These are phyloP conservation scores for Stenolophus ochropezus DNA, from an alignment of 2,888 invertebrate species.

Conservation along the genomic window DNA sequence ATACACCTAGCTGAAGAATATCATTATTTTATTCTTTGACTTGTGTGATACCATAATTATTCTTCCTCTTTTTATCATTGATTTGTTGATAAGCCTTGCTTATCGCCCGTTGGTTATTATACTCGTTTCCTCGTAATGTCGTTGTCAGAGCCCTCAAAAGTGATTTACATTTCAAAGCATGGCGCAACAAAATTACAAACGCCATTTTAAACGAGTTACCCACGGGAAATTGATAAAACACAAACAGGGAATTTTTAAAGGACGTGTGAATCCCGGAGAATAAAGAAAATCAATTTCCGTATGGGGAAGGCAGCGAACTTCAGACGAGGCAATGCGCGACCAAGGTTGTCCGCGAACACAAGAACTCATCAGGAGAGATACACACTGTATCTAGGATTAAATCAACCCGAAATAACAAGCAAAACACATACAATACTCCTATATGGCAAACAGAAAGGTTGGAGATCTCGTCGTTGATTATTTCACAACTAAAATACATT, in stretches of 20 bases:
- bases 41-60: no score
- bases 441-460: no score
- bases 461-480: no score
- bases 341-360: not conserved
- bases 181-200: conserved; percentile 40
- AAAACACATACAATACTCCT: no score
- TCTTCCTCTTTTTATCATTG: not conserved
- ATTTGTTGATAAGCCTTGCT: not conserved
- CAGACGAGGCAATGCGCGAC: not conserved
- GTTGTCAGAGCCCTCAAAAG: not conserved
- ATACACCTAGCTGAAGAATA: no score
- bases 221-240: conserved; percentile 42
- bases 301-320: not conserved
- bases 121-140: not conserved
- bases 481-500: no score
- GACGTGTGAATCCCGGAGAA: conserved; percentile 40
- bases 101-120: not conserved
- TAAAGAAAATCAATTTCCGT: conserved; percentile 45
- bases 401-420: no score
- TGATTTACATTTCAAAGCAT: conserved; percentile 46
- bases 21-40: no score
- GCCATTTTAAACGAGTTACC: conserved; percentile 41
- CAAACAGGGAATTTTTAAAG: conserved; percentile 39
- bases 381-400: no score
- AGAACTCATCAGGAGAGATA: not conserved